Conservation (phyloP, 2,888 invertebrate genomes). For the Gryllus longicercus region DNA sequence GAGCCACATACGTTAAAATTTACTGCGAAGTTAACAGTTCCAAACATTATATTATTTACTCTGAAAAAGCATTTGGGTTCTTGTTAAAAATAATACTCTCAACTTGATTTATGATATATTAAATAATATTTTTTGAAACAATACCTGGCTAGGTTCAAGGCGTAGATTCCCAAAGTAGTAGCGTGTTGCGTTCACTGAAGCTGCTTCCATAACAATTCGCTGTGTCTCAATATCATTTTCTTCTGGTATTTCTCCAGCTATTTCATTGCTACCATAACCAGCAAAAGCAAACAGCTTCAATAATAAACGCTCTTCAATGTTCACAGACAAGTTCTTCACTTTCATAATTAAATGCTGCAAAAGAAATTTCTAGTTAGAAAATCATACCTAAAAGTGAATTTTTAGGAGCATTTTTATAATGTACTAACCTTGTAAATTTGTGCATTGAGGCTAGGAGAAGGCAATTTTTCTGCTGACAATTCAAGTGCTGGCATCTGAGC, state of each 20-base stretch:
- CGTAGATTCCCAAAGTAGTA: slow-evolving; percentile 83
- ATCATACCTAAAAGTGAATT: background rate
- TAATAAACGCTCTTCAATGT: slow-evolving; percentile 82
- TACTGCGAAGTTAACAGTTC: too few relatives aligned
- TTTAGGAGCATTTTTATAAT: background rate
- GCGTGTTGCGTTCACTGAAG: slow-evolving; percentile 74
- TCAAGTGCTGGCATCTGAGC: slow-evolving; percentile 66
- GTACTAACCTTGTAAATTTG: slow-evolving; percentile 71
- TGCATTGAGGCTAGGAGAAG: slow-evolving; percentile 72
- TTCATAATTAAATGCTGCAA: slow-evolving; percentile 70
- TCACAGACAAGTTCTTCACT: slow-evolving; percentile 76
- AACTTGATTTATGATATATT: too few relatives aligned
- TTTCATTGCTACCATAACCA: slow-evolving; percentile 51
- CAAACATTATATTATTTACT: too few relatives aligned
- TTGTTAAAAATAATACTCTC: too few relatives aligned
- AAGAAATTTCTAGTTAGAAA: background rate
- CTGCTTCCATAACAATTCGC: slow-evolving; percentile 72
- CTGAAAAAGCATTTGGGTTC: too few relatives aligned
- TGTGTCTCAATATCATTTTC: slow-evolving; percentile 79
- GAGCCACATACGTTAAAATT: too few relatives aligned
- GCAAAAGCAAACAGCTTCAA: slow-evolving; percentile 60
- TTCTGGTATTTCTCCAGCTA: slow-evolving; percentile 58
- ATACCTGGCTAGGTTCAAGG: slow-evolving; percentile 71
- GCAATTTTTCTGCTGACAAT: slow-evolving; percentile 72
- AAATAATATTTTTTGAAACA: background rate